These are phyloP conservation scores for Anser cygnoides DNA, from an alignment of 2,113 vertebrate genomes.

Conservation along the genomic window DNA sequence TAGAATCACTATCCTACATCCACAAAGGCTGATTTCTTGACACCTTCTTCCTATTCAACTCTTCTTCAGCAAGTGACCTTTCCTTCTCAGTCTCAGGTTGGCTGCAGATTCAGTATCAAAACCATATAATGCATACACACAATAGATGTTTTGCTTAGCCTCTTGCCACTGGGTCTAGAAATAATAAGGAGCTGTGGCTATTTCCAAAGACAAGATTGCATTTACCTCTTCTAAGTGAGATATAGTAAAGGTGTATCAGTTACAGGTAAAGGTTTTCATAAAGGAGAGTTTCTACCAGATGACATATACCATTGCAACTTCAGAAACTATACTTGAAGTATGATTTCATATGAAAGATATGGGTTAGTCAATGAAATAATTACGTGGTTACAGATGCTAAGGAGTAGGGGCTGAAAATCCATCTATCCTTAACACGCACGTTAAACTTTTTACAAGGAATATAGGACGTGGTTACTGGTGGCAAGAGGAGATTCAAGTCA, in stretches of 20 bases:
- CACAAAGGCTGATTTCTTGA: not conserved
- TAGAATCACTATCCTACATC: not conserved
- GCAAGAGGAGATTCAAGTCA: not conserved
- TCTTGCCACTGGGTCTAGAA: not conserved
- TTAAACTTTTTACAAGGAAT: not conserved
- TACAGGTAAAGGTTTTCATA: not conserved
- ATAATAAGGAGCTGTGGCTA: not conserved
- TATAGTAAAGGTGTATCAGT: not conserved
- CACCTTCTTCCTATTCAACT: not conserved
- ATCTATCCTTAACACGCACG: not conserved
- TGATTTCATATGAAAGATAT: not conserved
- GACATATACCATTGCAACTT: not conserved
- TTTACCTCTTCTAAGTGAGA: not conserved
- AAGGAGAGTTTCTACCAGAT: not conserved
- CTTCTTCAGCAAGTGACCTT: not conserved
- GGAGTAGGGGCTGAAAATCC: not conserved
- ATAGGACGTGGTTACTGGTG: not conserved
- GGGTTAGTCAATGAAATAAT: not conserved
- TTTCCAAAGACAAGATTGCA: not conserved
- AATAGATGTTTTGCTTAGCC: not conserved
- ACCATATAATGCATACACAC: not conserved
- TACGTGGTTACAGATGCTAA: not conserved
- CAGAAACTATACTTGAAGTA: not conserved
- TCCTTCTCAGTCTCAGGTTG: not conserved
- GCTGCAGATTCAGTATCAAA: not conserved